Evolutionary conservation across 2,797 vertebrate genomes (phyloP).

Genomic region (Galagoides demidoff): DNA sequence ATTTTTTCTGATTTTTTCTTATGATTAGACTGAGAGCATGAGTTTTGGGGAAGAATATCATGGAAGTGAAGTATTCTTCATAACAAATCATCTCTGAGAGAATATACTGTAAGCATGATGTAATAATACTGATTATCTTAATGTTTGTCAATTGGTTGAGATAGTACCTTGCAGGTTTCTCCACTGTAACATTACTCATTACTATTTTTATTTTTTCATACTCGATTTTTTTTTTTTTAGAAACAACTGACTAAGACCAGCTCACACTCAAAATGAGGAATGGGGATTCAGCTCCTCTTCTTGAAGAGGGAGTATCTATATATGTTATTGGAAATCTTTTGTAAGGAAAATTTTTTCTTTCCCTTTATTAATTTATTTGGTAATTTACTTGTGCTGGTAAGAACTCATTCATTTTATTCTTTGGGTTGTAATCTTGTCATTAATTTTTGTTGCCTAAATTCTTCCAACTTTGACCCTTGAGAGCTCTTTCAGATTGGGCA

Average conservation of each 20-base stretch:
- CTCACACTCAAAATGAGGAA: background rate
- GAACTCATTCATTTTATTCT: background rate
- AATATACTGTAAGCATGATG: background rate
- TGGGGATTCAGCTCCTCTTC: background rate
- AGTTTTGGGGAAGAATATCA: background rate
- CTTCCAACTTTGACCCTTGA: background rate
- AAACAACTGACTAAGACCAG: background rate
- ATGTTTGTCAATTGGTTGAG: background rate
- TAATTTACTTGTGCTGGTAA: background rate
- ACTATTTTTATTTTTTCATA: background rate
- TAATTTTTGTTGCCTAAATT: constrained; percentile 17
- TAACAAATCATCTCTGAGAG: background rate
- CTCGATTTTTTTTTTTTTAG: background rate
- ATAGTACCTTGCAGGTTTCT: background rate
- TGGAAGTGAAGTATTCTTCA: background rate
- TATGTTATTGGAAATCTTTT: background rate
- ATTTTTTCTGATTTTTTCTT: background rate
- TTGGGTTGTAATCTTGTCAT: background rate
- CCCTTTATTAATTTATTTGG: background rate
- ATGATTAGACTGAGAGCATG: background rate
- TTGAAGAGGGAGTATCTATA: background rate
- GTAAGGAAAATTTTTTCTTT: background rate
- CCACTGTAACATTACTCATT: background rate
- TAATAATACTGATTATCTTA: background rate
- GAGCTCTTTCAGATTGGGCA: background rate